Conservation (phyloP, 2,113 vertebrate genomes). For the Gymnorhina tibicen region DNA sequence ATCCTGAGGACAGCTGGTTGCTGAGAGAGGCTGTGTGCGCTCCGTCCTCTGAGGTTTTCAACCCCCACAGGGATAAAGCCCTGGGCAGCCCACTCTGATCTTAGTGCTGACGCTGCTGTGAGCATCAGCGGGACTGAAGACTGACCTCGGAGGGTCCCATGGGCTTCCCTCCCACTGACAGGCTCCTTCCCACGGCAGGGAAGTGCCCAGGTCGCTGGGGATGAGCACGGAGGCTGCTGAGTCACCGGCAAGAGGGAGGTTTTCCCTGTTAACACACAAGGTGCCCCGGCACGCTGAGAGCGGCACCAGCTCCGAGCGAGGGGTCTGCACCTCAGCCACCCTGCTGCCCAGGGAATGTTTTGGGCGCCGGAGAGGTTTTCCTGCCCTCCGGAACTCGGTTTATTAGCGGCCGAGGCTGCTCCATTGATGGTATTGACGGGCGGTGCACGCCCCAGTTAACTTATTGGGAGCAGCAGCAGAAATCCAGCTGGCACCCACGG, state of each 20-base stretch:
- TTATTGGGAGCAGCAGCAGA: slow-evolving; percentile 9
- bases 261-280: not conserved
- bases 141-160: not conserved
- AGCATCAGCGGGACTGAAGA: not conserved
- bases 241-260: not conserved
- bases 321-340: not conserved
- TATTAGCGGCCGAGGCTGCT: not conserved
- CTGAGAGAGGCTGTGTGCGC: not conserved
- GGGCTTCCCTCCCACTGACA: not conserved
- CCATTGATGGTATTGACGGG: slow-evolving; percentile 3
- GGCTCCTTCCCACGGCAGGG: not conserved
- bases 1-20: not conserved
- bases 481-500: not conserved
- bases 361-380: not conserved
- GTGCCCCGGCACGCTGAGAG: not conserved
- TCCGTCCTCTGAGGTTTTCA: not conserved
- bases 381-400: not conserved
- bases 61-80: not conserved
- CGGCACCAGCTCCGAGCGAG: not conserved
- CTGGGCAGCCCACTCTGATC: not conserved
- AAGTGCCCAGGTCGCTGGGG: not conserved
- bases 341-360: not conserved
- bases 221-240: not conserved
- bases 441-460: slow-evolving; percentile 38
- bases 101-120: not conserved